These are phyloP conservation scores for Mesorhabditis sp. DNA, from an alignment of 2,888 invertebrate species.

Conservation along the genomic window DNA sequence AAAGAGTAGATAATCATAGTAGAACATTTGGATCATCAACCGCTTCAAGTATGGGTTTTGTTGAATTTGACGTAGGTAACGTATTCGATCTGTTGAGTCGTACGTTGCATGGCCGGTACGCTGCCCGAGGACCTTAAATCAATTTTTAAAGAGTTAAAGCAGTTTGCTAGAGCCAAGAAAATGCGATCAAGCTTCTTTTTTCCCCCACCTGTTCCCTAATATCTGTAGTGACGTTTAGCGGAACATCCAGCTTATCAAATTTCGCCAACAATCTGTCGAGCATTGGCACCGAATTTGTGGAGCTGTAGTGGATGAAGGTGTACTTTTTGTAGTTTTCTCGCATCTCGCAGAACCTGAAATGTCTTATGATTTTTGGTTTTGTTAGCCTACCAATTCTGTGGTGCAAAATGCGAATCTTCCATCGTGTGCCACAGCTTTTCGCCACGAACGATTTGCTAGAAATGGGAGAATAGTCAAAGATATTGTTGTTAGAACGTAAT, in stretches of 20 bases:
- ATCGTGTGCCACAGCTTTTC: conserved; percentile 1
- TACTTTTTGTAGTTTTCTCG: neutral
- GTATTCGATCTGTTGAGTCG: neutral
- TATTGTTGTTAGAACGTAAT: neutral
- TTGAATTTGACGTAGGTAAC: neutral
- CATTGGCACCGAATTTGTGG: neutral
- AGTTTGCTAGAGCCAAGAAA: too few species aligned
- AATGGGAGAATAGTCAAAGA: neutral
- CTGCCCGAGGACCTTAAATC: neutral
- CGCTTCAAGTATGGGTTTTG: neutral
- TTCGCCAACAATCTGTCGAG: neutral
- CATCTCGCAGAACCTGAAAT: conserved; percentile 4
- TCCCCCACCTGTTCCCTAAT: neutral
- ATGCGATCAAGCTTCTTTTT: neutral
- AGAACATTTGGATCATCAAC: neutral
- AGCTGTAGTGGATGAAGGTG: neutral
- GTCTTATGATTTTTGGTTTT: neutral
- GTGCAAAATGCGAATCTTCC: conserved; percentile 6
- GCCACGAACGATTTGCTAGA: neutral
- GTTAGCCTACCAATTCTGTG: neutral
- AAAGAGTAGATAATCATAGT: neutral
- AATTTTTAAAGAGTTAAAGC: neutral
- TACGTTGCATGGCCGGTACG: neutral
- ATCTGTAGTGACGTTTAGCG: neutral
- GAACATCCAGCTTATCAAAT: neutral